Base-by-base conservation (phyloP, 2,888 invertebrate species). In the Galerucella pusilla region DNA sequence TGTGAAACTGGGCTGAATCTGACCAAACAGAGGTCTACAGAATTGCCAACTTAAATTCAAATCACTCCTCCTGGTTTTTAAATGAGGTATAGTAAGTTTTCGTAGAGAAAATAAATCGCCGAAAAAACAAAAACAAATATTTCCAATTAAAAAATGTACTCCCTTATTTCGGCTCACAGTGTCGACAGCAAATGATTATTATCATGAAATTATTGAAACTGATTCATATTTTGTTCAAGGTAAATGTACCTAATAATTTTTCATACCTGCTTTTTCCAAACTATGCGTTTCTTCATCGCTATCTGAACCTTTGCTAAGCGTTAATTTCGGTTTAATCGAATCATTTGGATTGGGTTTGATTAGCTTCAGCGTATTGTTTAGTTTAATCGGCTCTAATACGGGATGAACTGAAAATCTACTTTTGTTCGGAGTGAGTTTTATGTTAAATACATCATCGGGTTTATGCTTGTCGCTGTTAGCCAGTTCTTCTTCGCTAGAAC, bases 291-390 rank as follows among this genome's bases (percentile, higher is more conserved):
- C 91, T 88, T 84, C 91, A 87, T 86, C 91, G 84, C 88, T 82
- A 75, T 88, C 88, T 1, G 87, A 86, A 20, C 85, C 80, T 81
- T 81, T 78, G 88, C 89, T 91, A 76, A 90, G 89, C 78, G 90
- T 91, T 1, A 91, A 83, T 78, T 90, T 90, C 0, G 90, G 91
- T 80, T 90, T 91, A 70, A 91, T 90, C 80, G 91, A 92, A 79
- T 91, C 91, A 0, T 88, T 88, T 0, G 91, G 90, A 9, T 91
- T 90, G 0, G 91, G 91, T 71, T 90, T 90, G 0, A 91, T 85
- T 2, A 91, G 83, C 59, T 91, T 90, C 72, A 87, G 81, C 10
- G 57, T 57, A 74, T 81, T 81, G 63, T 78, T 80, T 1, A 71
- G 76, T 42, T 54, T 78, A 46, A 69, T 28, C 74, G 80, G 76